Percentiles rank a stretch among this genome's conserved stretches.
These are phyloP conservation scores for Proterorhinus semilunaris DNA, from an alignment of 2,113 vertebrate species.

Conservation along the genomic window DNA sequence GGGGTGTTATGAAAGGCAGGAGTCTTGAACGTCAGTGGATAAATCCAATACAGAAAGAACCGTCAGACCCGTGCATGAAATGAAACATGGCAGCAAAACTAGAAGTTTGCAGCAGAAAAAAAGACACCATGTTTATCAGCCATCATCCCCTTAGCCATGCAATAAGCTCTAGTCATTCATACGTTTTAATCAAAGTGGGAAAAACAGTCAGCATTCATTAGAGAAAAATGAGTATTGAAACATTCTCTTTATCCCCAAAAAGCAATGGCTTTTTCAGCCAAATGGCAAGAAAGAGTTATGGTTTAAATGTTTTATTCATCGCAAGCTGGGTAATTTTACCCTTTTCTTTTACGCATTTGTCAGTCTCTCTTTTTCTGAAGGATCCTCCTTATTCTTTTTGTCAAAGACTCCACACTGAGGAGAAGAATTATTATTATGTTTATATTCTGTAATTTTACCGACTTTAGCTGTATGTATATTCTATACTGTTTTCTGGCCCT, in stretches of 20 bases:
- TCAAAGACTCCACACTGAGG: constrained; percentile 96
- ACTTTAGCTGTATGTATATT: constrained; percentile 13
- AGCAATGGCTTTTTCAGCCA: constrained; percentile 38
- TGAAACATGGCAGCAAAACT: constrained; percentile 29
- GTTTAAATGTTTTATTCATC: constrained; percentile 70
- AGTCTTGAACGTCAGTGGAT: constrained; percentile 24
- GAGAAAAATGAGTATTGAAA: constrained; percentile 23
- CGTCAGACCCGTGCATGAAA: constrained; percentile 25
- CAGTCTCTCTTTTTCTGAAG: constrained; percentile 96
- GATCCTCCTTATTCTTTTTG: constrained; percentile 91
- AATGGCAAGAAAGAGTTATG: constrained; percentile 58
- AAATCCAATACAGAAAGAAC: constrained; percentile 7
- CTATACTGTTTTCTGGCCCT: constrained; percentile 20
- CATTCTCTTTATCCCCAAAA: constrained; percentile 34
- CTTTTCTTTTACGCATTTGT: constrained; percentile 86
- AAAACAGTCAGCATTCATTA: constrained; percentile 23
- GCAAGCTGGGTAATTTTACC: constrained; percentile 51
- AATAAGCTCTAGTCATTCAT: constrained; percentile 39
- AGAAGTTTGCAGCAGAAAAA: constrained; percentile 6
- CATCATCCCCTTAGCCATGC: constrained; percentile 58
- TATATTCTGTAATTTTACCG: constrained; percentile 63
- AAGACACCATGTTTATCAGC: constrained; percentile 22
- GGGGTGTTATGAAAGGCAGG: not conserved
- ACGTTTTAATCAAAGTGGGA: constrained; percentile 35
- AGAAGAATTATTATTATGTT: constrained; percentile 85